phyloP scores from a whole-genome alignment of 2,113 vertebrate genomes.

The Aleadryas rufinucha region DNA sequence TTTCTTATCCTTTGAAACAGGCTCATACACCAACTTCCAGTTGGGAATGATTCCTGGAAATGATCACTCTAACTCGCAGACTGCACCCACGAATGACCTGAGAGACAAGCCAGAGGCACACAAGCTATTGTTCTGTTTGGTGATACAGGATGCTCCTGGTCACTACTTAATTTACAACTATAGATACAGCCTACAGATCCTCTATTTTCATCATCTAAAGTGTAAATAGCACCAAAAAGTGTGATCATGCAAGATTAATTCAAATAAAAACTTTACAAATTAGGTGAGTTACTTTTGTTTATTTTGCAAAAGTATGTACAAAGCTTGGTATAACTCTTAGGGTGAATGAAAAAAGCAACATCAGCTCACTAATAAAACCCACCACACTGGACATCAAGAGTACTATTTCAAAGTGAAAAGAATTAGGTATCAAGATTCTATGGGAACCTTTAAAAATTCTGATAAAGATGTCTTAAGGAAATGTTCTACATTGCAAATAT shows the following conservation, averaged over 20 bases:
- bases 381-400: neutral
- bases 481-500: neutral
- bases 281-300: neutral
- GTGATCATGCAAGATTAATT: neutral
- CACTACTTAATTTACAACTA: neutral
- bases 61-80: fast-evolving
- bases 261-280: neutral
- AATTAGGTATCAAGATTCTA: neutral
- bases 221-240: neutral
- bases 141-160: neutral
- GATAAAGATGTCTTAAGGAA: neutral
- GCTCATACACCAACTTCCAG: neutral
- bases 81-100: fast-evolving
- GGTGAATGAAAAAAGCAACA: neutral
- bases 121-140: neutral
- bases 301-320: neutral
- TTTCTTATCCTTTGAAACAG: neutral
- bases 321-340: neutral
- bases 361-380: neutral
- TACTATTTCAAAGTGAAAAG: neutral
- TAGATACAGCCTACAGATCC: neutral
- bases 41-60: neutral
- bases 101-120: neutral
- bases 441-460: neutral
- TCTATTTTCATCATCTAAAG: neutral